phyloP scores from a whole-genome alignment of 2,113 vertebrate genomes.

The Neotragus moschatus region DNA sequence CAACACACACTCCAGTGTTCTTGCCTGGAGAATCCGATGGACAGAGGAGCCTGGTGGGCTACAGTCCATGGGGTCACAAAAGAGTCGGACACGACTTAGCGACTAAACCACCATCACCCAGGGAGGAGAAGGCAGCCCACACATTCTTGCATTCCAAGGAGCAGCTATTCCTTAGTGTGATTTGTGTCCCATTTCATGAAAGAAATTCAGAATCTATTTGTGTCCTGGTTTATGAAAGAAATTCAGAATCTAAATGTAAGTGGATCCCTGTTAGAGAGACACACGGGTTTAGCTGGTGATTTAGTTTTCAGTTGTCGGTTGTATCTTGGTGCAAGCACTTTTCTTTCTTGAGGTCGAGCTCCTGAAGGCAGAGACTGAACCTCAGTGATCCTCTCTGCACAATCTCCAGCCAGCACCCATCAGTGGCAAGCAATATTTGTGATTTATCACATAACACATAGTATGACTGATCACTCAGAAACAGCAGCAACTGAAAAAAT shows the following conservation, averaged over 20 bases:
- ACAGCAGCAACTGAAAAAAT: neutral
- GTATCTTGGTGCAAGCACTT: rapidly evolving
- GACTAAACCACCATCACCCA: neutral
- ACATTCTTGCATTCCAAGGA: neutral
- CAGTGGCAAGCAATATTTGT: rapidly evolving
- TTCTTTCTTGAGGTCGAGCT: too few relatives aligned
- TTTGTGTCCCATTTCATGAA: neutral
- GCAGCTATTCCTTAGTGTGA: too few relatives aligned
- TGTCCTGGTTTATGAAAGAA: neutral
- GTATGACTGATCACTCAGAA: neutral
- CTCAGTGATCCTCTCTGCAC: neutral
- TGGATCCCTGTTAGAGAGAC: neutral
- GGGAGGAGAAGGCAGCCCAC: neutral
- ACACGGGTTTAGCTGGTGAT: rapidly evolving
- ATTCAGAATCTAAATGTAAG: neutral
- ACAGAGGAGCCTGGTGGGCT: neutral
- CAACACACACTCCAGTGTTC: neutral
- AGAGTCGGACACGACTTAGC: rapidly evolving
- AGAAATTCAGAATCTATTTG: neutral
- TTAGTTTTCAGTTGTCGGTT: rapidly evolving
- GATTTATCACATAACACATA: neutral
- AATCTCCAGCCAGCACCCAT: neutral
- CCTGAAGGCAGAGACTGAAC: neutral
- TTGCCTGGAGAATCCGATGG: neutral
- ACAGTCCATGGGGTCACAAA: neutral